These are phyloP conservation scores for Drosophila macrospina DNA, from an alignment of 2,888 invertebrate species.

Conservation along the genomic window DNA sequence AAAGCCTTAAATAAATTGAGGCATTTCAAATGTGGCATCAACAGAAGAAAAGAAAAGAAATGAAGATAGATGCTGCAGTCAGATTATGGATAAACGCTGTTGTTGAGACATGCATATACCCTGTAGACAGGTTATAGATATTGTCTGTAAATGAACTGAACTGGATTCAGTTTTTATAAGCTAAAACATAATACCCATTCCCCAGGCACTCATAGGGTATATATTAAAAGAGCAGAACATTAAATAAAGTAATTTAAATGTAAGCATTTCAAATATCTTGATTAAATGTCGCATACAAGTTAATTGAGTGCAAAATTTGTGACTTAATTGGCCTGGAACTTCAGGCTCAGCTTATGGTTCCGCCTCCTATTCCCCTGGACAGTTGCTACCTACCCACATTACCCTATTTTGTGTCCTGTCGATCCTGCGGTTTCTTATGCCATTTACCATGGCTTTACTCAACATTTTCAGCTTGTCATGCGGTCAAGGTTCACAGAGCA, in stretches of 20 bases:
- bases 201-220: background rate
- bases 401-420: background rate
- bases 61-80: background rate
- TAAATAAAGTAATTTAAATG: conserved; percentile 5
- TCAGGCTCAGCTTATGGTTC: conserved; percentile 53
- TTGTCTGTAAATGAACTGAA: too few species aligned
- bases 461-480: conserved; percentile 73
- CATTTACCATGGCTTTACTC: conserved; percentile 46
- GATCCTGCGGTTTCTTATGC: conserved; percentile 39
- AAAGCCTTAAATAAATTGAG: conserved; percentile 54
- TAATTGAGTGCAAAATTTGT: conserved; percentile 74
- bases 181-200: too few species aligned
- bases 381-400: background rate
- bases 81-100: background rate
- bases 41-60: background rate
- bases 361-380: conserved; percentile 16
- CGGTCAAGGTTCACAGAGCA: conserved; percentile 66
- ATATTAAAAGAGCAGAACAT: background rate
- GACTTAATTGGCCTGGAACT: conserved; percentile 64
- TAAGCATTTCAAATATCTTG: conserved; percentile 9
- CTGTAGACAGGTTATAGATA: background rate
- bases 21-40: conserved; percentile 25
- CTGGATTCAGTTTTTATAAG: too few species aligned
- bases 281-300: conserved; percentile 33
- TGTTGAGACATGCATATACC: background rate